phyloP scores from a whole-genome alignment of 2,888 invertebrate genomes.

The Lacanobia wlatinum region DNA sequence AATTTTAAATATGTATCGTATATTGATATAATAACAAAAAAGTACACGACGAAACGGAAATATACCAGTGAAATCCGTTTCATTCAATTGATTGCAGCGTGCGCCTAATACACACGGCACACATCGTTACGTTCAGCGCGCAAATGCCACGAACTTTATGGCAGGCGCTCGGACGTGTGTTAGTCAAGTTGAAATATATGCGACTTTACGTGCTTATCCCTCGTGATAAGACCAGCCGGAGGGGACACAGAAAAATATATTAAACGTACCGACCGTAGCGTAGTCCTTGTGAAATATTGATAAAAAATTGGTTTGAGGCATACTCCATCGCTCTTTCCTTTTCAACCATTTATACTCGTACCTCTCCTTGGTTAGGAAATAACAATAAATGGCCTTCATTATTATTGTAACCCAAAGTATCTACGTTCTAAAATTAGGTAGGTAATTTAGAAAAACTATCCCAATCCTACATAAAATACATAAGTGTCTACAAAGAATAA shows the following conservation, averaged over 20 bases:
- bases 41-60: no score
- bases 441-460: not conserved
- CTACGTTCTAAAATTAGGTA: no score
- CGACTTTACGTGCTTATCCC: slow-evolving; percentile 54
- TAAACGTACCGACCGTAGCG: slow-evolving; percentile 18
- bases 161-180: slow-evolving; percentile 58
- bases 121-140: slow-evolving; percentile 52
- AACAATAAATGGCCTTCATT: not conserved
- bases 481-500: no score
- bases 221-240: slow-evolving; percentile 34
- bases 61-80: slow-evolving; percentile 4
- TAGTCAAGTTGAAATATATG: slow-evolving; percentile 53
- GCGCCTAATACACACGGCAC: slow-evolving; percentile 48
- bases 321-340: slow-evolving; percentile 7
- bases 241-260: slow-evolving; percentile 35
- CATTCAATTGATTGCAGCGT: slow-evolving; percentile 35
- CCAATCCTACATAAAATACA: not conserved
- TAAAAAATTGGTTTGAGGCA: slow-evolving; percentile 22
- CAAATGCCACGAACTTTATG: slow-evolving; percentile 50
- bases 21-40: no score
- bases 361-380: no score
- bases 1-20: no score
- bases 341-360: slow-evolving; percentile 1
- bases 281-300: slow-evolving; percentile 38
- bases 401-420: not conserved